phyloP scores from a whole-genome alignment of 2,888 invertebrate species.

The Drosophila anomelani region DNA sequence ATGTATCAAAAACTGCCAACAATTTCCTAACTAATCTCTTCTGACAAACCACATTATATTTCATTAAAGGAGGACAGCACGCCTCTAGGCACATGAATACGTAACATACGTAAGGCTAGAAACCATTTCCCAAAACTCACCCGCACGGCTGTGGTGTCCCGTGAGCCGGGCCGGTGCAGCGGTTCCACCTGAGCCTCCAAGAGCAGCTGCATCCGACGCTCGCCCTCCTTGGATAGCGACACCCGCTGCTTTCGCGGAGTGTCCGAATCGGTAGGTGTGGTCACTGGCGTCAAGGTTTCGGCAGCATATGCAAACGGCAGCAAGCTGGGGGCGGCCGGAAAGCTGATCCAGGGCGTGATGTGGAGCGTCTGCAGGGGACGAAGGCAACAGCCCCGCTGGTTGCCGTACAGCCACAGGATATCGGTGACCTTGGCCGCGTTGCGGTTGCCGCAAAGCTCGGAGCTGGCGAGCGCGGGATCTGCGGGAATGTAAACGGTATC shows the following conservation, averaged over 20 bases:
- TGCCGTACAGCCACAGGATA: slow-evolving; percentile 83
- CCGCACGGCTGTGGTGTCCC: slow-evolving; percentile 61
- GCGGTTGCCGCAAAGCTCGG: slow-evolving; percentile 83
- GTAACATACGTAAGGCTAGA: background rate
- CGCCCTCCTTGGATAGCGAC: slow-evolving; percentile 47
- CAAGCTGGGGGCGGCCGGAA: slow-evolving; percentile 84
- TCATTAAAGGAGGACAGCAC: no score
- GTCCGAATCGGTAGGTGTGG: slow-evolving; percentile 52
- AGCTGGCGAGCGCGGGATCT: slow-evolving; percentile 82
- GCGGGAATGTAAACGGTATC: background rate
- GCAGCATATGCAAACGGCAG: slow-evolving; percentile 82
- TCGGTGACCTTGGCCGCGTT: slow-evolving; percentile 83
- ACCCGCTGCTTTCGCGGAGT: slow-evolving; percentile 38
- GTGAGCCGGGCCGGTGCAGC: slow-evolving; percentile 23
- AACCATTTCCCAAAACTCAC: slow-evolving; percentile 57
- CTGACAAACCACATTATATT: background rate
- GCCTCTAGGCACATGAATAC: no score
- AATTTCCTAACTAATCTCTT: background rate
- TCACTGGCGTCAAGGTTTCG: slow-evolving; percentile 47
- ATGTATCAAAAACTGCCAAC: background rate
- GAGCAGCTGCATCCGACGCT: slow-evolving; percentile 77
- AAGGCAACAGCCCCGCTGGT: slow-evolving; percentile 83
- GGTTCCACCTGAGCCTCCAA: slow-evolving; percentile 83
- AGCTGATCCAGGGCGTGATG: slow-evolving; percentile 85
- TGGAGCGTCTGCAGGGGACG: slow-evolving; percentile 85